Base-by-base conservation (phyloP, 2,113 vertebrate species). In the Sphaerodactylus townsendi region DNA sequence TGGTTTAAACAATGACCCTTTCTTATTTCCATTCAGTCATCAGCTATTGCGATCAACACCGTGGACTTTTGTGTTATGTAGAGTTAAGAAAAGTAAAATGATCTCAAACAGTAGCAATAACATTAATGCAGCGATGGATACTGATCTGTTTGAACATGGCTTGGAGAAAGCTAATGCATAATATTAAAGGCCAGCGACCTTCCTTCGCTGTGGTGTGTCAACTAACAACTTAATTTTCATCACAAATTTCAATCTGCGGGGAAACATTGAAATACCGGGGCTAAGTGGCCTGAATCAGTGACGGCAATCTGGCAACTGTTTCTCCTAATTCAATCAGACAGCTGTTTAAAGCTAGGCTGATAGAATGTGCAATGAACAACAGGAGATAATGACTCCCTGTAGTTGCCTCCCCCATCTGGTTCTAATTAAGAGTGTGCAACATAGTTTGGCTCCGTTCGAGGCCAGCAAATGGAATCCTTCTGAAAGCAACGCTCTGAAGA, bases 161-260 rank as follows among this genome's bases (percentile, higher is more conserved):
- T 87, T 73, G 53, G 73, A 76, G 82, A 91, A 66, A 84, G 86
- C 86, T 81, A 90, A 90, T 89, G 89, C 89, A 86, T 73, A 85
- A 88, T 91, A 90, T 91, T 91, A 90, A 92, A 92, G 84, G 88
- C 79, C 86, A 88, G 91, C 82, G 88, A 50, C 83, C 82, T 81
- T 84, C 87, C 79, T 1, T 81, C 69, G 85, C 88, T 71, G 62
- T 78, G 86, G 84, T 74, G 9, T 0, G 2, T 5, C 15, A 48
- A 56, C 83, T 82, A 91, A 93, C 48, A 62, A 46, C 78, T 83
- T 70, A 85, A 79, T 90, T 41, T 19, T 74, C 84, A 59, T 86
- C 85, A 86, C 10, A 46, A 53, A 44, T 10, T 46, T 19, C 79
- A 87, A 74, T 85, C 69, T 21, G 30, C 56, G 71, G 79, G 86